Conservation (phyloP, 2,797 vertebrate species). For the Danio aesculapii region DNA sequence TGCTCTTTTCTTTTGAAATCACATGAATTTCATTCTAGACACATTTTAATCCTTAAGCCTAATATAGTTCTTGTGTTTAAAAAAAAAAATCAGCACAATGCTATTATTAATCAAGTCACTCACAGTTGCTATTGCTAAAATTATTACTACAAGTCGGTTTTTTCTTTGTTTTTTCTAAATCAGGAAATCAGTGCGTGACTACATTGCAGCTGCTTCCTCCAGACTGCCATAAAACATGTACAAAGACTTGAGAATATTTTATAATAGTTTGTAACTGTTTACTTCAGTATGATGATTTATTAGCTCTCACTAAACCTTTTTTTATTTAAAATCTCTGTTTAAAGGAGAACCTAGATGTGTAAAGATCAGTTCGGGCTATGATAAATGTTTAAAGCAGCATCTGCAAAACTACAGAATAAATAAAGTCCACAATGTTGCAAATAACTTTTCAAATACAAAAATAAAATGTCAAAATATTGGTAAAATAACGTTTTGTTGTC, state of each 20-base stretch:
- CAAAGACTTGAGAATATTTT: not conserved
- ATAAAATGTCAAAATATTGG: no score
- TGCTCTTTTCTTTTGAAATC: not conserved
- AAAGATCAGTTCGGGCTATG: not conserved
- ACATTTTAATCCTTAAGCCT: slow-evolving; percentile 6
- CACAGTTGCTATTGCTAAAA: slow-evolving; percentile 12
- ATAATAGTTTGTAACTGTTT: not conserved
- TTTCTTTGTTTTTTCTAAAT: slow-evolving; percentile 11
- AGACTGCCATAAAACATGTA: not conserved
- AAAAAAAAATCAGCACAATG: not conserved
- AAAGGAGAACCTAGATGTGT: not conserved
- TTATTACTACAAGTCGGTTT: slow-evolving; percentile 13
- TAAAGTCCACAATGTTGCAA: no score
- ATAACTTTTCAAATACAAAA: no score
- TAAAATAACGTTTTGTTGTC: no score
- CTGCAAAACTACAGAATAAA: no score
- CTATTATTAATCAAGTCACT: slow-evolving; percentile 16
- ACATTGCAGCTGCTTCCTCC: slow-evolving; percentile 36
- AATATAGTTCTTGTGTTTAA: not conserved
- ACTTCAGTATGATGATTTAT: not conserved
- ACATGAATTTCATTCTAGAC: not conserved
- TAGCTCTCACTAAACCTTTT: no score
- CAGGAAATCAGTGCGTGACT: slow-evolving; percentile 17
- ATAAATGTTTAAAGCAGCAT: not conserved
- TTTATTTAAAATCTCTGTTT: not conserved